Conservation (phyloP, 1,140 invertebrate genomes). For the Drosophila burlai region DNA sequence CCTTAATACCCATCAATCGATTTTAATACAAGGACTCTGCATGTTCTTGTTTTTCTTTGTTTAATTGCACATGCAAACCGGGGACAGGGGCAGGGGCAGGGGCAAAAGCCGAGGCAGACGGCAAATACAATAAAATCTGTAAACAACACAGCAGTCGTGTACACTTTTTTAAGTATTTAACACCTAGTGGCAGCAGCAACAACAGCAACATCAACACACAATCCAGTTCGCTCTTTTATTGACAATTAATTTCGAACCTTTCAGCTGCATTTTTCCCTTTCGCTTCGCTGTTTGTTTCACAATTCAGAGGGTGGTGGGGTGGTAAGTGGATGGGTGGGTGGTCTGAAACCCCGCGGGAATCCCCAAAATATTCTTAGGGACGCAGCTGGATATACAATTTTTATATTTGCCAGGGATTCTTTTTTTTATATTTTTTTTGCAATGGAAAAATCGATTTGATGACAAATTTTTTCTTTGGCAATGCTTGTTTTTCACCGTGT, state of each 20-base stretch:
- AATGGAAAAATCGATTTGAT: constrained; percentile 29
- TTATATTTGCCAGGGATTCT: constrained; percentile 20
- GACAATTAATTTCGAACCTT: constrained; percentile 44
- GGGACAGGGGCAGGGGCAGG: not conserved
- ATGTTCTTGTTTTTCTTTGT: constrained; percentile 25
- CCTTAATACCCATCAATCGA: constrained; percentile 35
- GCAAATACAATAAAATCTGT: constrained; percentile 15
- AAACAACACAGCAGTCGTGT: constrained; percentile 25
- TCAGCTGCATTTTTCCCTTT: constrained; percentile 23
- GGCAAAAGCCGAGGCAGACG: not conserved
- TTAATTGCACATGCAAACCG: constrained; percentile 27
- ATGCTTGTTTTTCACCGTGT: constrained; percentile 24
- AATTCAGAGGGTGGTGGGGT: not conserved
- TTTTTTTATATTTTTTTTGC: not conserved
- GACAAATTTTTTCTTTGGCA: constrained; percentile 26
- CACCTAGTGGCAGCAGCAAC: constrained; percentile 11
- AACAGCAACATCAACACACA: not conserved
- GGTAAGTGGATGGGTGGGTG: too few species aligned
- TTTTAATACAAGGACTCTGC: constrained; percentile 29
- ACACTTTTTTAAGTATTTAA: constrained; percentile 38
- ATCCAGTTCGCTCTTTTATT: constrained; percentile 24
- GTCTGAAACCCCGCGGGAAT: not conserved
- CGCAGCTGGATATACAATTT: constrained; percentile 34
- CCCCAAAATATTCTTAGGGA: constrained; percentile 6
- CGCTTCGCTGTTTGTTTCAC: constrained; percentile 19